Base-by-base conservation (phyloP, 2,888 invertebrate species). In the Thereva unica region DNA sequence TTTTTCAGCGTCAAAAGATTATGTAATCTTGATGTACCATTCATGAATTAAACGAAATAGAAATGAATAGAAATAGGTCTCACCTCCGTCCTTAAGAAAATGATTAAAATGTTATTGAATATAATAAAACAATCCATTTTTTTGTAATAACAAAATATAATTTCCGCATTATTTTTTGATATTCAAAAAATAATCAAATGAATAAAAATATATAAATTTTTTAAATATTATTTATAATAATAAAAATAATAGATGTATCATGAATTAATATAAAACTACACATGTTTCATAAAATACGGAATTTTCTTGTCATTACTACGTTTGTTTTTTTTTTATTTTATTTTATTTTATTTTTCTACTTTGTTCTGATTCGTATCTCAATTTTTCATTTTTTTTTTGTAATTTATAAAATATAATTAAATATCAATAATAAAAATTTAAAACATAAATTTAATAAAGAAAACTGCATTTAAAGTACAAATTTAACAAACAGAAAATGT, bases 121-220 rank as follows among this genome's bases (percentile, higher is more conserved):
- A 47, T 50, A 23, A 50, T 34, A 50, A 7, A 50, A 50, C 23
- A n/a, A 56, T 47, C 10, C 5, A 41, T 9, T 49, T 50, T 41
- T 61, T 61, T 61, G 61, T 61, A 61, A 61, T 61, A 61, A 61
- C 61, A 61, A 61, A 61, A 61, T 61, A 61, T 61, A 61, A 61
- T 61, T 50, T 49, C 50, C 41, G 34, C 61, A 50, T 61, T 61
- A 50, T 50, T 61, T 61, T 61, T 50, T 41, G 40, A 47, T 6
- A 10, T 40, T n/a, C 49, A 61, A 61, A 61, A 61, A 61, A 61
- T 61, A 61, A 61, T 50, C 50, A 42, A 40, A 61, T 37, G 61
- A 38, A 59, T 61, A 61, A 61, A 61, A 61, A 61, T 61, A 50
- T 50, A 50, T 50, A 61, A 38, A 59, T 47, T 50, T 44, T 61